These are phyloP conservation scores for Orycteropus afer DNA, from an alignment of 2,113 vertebrate species.

Conservation along the genomic window DNA sequence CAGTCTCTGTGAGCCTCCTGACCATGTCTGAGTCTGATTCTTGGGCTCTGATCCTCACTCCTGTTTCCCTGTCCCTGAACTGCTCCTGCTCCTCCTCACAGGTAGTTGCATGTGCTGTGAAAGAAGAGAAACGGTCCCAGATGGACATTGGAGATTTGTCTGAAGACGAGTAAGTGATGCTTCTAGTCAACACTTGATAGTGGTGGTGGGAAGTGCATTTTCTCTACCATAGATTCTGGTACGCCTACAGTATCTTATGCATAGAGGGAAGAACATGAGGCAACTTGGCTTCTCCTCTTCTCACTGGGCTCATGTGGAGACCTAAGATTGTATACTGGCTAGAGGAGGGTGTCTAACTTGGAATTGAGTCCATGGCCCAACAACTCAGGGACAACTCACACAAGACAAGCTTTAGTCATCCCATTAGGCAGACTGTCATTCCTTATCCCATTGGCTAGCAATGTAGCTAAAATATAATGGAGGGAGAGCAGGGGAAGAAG, in stretches of 20 bases:
- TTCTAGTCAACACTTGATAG: rapidly evolving
- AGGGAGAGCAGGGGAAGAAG: not conserved
- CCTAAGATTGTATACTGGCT: rapidly evolving
- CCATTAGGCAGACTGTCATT: not conserved
- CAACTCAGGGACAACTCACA: not conserved
- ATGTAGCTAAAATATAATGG: not conserved
- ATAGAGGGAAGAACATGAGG: not conserved
- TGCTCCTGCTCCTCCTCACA: not conserved
- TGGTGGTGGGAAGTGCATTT: not conserved
- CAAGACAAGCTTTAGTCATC: not conserved
- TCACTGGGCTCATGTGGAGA: rapidly evolving
- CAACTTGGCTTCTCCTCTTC: too few relatives aligned
- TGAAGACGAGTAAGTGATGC: conserved; percentile 73
- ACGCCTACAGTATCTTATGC: rapidly evolving
- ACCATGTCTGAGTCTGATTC: rapidly evolving
- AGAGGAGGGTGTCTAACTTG: not conserved
- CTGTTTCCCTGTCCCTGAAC: not conserved
- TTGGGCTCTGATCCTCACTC: not conserved
- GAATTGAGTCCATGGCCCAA: too few relatives aligned
- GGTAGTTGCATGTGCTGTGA: conserved; percentile 26
- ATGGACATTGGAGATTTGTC: conserved; percentile 54
- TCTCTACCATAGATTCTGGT: rapidly evolving
- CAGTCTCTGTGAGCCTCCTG: too few relatives aligned
- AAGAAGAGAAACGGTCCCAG: conserved; percentile 48
- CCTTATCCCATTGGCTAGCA: not conserved